Conservation (phyloP, 1,140 invertebrate species). For the Trypoxylus dichotomus region DNA sequence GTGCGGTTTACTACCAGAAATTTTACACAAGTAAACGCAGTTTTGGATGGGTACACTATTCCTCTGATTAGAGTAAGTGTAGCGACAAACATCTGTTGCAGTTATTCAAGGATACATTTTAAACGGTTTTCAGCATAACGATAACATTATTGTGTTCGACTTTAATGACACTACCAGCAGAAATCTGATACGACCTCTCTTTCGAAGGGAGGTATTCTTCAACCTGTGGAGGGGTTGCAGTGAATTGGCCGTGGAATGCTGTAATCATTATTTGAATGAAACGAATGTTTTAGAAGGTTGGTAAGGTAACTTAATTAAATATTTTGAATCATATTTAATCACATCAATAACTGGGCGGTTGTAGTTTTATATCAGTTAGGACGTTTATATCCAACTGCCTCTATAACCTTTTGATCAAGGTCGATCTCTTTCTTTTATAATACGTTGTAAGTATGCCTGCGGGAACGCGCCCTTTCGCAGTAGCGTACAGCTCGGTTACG, state of each 20-base stretch:
- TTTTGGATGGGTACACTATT: neutral
- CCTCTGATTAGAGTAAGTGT: neutral
- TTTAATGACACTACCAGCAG: neutral
- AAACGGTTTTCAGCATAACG: neutral
- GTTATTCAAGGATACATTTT: neutral
- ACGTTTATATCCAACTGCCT: too few species aligned
- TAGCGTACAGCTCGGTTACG: too few species aligned
- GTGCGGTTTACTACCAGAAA: neutral
- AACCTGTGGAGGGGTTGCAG: neutral
- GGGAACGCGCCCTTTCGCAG: too few species aligned
- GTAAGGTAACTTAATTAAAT: too few species aligned
- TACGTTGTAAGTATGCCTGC: too few species aligned
- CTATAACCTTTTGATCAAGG: too few species aligned
- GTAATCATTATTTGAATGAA: neutral
- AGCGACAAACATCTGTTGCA: neutral
- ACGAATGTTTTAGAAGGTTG: neutral
- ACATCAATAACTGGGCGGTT: too few species aligned
- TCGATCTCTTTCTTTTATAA: too few species aligned
- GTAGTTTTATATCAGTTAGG: too few species aligned
- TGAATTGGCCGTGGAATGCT: neutral
- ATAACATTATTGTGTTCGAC: neutral
- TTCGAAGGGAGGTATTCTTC: neutral
- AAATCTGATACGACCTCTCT: neutral
- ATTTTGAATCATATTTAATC: too few species aligned
- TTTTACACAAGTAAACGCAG: neutral